Percentiles rank a stretch among this genome's conserved stretches.
These are phyloP conservation scores for Drosophila melanosoma DNA, from an alignment of 2,888 invertebrate species.

Conservation along the genomic window DNA sequence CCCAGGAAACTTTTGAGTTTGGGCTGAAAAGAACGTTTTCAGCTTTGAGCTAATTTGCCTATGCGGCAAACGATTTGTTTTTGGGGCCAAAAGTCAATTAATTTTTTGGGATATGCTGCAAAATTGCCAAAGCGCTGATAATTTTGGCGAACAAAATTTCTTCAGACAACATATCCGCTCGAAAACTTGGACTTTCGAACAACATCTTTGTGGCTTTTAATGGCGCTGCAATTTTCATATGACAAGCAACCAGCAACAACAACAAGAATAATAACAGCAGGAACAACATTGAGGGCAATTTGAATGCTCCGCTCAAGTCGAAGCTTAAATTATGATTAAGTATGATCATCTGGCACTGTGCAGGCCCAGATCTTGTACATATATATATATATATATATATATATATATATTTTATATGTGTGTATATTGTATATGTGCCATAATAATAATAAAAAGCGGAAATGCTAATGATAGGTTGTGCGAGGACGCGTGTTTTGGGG, in stretches of 20 bases:
- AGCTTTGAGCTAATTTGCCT: constrained; percentile 72
- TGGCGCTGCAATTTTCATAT: constrained; percentile 79
- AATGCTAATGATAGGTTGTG: constrained; percentile 85
- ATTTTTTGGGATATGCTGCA: constrained; percentile 54
- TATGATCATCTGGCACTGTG: constrained; percentile 75
- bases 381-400: background rate
- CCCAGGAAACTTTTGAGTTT: constrained; percentile 64
- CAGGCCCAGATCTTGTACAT: constrained; percentile 12
- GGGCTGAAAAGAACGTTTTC: background rate
- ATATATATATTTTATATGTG: constrained; percentile 1
- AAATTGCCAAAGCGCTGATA: constrained; percentile 54
- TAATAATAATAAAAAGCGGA: constrained; percentile 85
- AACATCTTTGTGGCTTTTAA: constrained; percentile 41
- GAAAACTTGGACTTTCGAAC: background rate
- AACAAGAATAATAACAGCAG: constrained; percentile 20
- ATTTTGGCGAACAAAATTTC: constrained; percentile 64
- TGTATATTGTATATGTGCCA: constrained; percentile 19
- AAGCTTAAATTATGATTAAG: constrained; percentile 83
- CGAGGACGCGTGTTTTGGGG: constrained; percentile 21
- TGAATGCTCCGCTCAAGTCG: constrained; percentile 62
- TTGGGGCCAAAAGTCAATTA: constrained; percentile 72
- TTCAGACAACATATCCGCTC: constrained; percentile 75
- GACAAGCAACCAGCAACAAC: constrained; percentile 64
- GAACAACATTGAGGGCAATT: constrained; percentile 49
- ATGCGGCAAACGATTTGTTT: constrained; percentile 50